Percentiles rank a stretch among this genome's conserved stretches.
Evolutionary conservation across 2,797 vertebrate genomes (phyloP).

Genomic region (Scarus forsteni): DNA sequence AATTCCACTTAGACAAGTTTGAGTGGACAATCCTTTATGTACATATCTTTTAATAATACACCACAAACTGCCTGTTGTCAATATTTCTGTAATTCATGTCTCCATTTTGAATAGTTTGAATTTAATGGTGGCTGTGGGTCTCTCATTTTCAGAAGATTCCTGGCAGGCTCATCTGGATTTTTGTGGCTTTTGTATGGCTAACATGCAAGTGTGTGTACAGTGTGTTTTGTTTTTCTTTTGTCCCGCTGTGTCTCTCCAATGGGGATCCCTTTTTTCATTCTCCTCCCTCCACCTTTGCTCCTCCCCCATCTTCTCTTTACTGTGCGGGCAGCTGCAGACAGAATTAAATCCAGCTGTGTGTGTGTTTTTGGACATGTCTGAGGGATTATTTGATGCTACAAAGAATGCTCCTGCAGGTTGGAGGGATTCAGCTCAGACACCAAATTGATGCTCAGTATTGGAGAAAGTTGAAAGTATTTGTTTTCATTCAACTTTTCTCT

Average conservation of each 20-base stretch:
- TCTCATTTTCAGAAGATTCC: slow-evolving; percentile 2
- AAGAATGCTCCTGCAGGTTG: slow-evolving; percentile 44
- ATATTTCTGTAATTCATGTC: slow-evolving; percentile 2
- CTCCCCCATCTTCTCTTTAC: slow-evolving; percentile 16
- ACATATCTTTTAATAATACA: no score
- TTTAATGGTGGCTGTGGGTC: background rate
- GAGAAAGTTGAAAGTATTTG: slow-evolving; percentile 1
- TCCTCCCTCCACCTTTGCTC: slow-evolving; percentile 27
- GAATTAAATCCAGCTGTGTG: slow-evolving; percentile 70
- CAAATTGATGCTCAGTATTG: slow-evolving; percentile 10
- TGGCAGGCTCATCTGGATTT: background rate
- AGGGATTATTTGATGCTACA: slow-evolving; percentile 33
- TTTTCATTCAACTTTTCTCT: background rate
- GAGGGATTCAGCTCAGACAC: slow-evolving; percentile 33
- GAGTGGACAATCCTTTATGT: no score
- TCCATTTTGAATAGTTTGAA: slow-evolving; percentile 3
- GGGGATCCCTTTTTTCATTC: slow-evolving; percentile 36
- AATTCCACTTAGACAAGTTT: no score
- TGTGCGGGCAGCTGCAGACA: slow-evolving; percentile 55
- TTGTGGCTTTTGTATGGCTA: background rate
- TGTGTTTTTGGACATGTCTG: slow-evolving; percentile 32
- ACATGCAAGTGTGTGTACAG: background rate
- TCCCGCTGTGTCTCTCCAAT: slow-evolving; percentile 52
- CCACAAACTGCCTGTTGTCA: no score
- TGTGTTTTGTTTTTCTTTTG: slow-evolving; percentile 55